Conservation (phyloP, 2,888 invertebrate species). For the Trissonchulus latispiculum region DNA sequence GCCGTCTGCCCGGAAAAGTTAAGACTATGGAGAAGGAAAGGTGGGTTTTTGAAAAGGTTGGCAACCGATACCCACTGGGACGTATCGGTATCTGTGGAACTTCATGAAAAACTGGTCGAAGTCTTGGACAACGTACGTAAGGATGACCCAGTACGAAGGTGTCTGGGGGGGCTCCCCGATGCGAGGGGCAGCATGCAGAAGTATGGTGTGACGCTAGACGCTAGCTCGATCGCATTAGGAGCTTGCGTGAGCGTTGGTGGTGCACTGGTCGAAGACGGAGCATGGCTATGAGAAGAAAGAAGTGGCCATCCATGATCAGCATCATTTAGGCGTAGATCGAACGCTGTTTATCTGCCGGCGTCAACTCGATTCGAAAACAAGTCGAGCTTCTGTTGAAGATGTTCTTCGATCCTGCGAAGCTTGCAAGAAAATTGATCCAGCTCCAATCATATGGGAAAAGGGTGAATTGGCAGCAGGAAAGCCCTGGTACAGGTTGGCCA, state of each 20-base stretch:
- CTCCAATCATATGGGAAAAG: neutral
- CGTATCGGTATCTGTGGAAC: neutral
- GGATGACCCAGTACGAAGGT: neutral
- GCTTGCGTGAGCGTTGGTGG: too few relatives aligned
- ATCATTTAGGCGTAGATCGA: slow-evolving; percentile 4
- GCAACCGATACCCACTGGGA: neutral
- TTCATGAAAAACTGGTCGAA: neutral
- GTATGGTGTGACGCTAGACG: slow-evolving; percentile 6
- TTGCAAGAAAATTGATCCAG: slow-evolving; percentile 4
- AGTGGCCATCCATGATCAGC: neutral
- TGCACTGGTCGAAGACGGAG: too few relatives aligned
- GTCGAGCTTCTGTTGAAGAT: neutral
- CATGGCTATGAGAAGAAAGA: neutral
- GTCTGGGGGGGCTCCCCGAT: neutral
- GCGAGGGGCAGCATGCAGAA: neutral
- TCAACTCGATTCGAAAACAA: neutral
- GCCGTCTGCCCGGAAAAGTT: too few relatives aligned
- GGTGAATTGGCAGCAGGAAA: neutral
- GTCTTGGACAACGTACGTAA: neutral
- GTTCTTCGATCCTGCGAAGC: neutral
- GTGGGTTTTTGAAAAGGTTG: too few relatives aligned
- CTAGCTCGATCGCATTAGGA: neutral
- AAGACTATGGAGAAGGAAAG: too few relatives aligned
- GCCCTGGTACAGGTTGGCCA: neutral
- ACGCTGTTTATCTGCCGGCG: neutral